Evolutionary conservation across 2,113 vertebrate species (phyloP), one percentile per base, ranked within the genome.

Genomic region (Cromileptes altivelis): DNA sequence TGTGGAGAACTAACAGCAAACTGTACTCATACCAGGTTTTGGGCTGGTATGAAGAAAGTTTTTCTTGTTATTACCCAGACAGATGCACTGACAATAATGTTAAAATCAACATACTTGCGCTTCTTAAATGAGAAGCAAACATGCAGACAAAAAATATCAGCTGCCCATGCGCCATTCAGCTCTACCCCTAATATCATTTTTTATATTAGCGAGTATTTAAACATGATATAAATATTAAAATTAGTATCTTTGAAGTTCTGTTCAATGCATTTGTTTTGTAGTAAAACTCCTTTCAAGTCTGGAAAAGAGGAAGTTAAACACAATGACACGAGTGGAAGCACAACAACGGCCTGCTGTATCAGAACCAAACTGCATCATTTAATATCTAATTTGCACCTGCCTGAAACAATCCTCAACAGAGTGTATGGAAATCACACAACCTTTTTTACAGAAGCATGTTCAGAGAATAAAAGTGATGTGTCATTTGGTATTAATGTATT

Each of bases 241-340:
- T 33, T 23, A n/a, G 12, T 27, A 4, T 53, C 5, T 69, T 21
- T 45, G 19, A 42, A 45, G 25, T 49, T 27, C 4, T 14, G 3
- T 23, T 14, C 9, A 4, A 13, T 5, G 23, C 10, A 17, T 11
- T 23, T 67, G 0, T 10, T 50, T 14, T 5, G 10, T 19, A 47
- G 2, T 56, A 30, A 19, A 77, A 57, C 15, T 42, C n/a, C 50
- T 86, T 75, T 78, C 37, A 58, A 1, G 27, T 57, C 11, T 67
- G 61, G 2, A 60, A 85, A 90, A 85, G 72, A 85, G 85, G 85
- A 90, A 87, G 75, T 80, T 27, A 18, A 23, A 14, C 33, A 68
- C 65, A 62, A 60, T 81, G 23, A 70, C 56, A 62, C 67, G 71
- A 75, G 55, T 78, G 55, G 57, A 67, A 76, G 79, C n/a, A 60